Evolutionary conservation across 2,888 invertebrate species (phyloP).

Genomic region (Volucella inanis): DNA sequence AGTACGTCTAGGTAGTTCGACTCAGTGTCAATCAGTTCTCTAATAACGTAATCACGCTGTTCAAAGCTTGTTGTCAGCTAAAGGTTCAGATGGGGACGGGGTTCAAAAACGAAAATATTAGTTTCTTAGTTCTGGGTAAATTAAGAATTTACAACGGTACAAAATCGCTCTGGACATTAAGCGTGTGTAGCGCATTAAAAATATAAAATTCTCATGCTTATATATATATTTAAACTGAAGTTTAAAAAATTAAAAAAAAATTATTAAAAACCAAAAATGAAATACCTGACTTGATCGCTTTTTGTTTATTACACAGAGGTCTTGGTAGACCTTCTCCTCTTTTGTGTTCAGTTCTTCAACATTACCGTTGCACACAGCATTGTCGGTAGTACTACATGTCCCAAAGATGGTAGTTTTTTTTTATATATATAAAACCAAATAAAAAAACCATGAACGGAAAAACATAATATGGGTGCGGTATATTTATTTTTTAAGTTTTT

Average conservation of each 20-base stretch:
- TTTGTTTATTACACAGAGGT: conserved; percentile 83
- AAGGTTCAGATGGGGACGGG: not conserved
- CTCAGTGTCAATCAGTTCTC: conserved; percentile 98
- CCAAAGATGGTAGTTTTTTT: conserved; percentile 24
- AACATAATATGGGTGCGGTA: conserved; percentile 60
- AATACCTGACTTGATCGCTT: conserved; percentile 80
- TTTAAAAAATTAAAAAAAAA: conserved; percentile 31
- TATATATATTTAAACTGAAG: conserved; percentile 16
- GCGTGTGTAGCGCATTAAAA: conserved; percentile 54
- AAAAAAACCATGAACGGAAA: conserved; percentile 55
- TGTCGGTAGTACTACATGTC: conserved; percentile 85
- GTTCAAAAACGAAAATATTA: conserved; percentile 15
- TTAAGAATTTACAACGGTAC: conserved; percentile 1
- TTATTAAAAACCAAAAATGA: conserved; percentile 18
- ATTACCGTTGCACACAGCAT: conserved; percentile 83
- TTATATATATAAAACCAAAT: not conserved
- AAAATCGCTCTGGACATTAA: conserved; percentile 51
- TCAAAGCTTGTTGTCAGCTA: conserved; percentile 86
- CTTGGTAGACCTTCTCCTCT: conserved; percentile 97
- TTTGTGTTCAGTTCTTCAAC: conserved; percentile 84
- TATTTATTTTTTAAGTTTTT: conserved; percentile 28
- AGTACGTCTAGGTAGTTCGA: conserved; percentile 97
- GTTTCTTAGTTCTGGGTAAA: not conserved
- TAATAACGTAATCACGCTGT: conserved; percentile 95
- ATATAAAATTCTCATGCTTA: conserved; percentile 28